Percentiles rank a stretch among this genome's conserved stretches.
Conservation (phyloP, 2,888 invertebrate genomes). For the Synergus umbraculus region DNA sequence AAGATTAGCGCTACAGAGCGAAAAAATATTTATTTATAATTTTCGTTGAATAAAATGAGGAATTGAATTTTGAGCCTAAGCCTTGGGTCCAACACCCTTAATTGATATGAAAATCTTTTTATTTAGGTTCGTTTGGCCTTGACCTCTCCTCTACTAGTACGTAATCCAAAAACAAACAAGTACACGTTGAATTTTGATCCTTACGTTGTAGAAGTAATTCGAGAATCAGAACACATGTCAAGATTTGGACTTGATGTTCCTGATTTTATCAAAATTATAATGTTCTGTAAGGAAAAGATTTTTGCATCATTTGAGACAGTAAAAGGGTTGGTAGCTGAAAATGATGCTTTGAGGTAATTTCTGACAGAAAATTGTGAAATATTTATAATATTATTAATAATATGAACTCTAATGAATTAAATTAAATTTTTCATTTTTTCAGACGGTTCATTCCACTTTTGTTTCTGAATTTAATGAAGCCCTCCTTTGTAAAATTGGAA, state of each 20-base stretch:
- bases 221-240: slow-evolving; percentile 90
- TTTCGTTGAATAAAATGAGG: too few species aligned
- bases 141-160: slow-evolving; percentile 85
- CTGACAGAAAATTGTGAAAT: background rate
- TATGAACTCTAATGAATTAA: too few species aligned
- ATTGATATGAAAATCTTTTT: slow-evolving; percentile 13
- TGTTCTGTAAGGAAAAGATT: slow-evolving; percentile 86
- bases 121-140: slow-evolving; percentile 82
- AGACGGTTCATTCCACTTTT: slow-evolving; percentile 81
- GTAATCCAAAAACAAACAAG: slow-evolving; percentile 82
- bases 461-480: slow-evolving; percentile 85
- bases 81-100: background rate
- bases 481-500: slow-evolving; percentile 84
- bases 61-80: too few species aligned
- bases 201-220: slow-evolving; percentile 85
- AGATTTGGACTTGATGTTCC: slow-evolving; percentile 87
- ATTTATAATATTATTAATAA: background rate
- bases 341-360: slow-evolving; percentile 77
- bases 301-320: slow-evolving; percentile 82
- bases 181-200: slow-evolving; percentile 87
- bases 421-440: slow-evolving; percentile 40
- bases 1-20: too few species aligned
- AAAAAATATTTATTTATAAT: too few species aligned
- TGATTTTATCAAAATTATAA: slow-evolving; percentile 86
- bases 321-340: slow-evolving; percentile 82